Base-by-base conservation (phyloP, 2,113 vertebrate species). In the Syrrhaptes paradoxus region DNA sequence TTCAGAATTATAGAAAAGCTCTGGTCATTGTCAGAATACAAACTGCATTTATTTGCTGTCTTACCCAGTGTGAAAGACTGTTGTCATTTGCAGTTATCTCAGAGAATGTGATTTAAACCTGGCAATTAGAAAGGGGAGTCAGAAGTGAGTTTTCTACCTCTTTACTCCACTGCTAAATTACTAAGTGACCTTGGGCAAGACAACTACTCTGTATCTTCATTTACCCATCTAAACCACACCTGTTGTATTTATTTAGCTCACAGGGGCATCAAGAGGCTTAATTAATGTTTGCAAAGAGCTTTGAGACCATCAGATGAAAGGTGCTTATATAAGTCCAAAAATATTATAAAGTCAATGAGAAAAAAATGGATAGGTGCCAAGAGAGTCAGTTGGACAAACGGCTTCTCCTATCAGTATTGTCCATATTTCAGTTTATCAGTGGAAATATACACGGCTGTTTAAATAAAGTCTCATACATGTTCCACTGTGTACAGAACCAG, bases 241-340 rank as follows among this genome's bases (percentile, higher is more conserved):
- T 91, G 61, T 48, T 82, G 32, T 92, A 92, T 97, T 96, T 95
- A 92, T 88, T 95, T 94, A 97, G 88, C 75, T 91, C 91, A 92
- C 58, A 70, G 86, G 90, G 86, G 78, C 90, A 90, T 89, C 92
- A 70, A 93, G 86, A 96, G 80, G 55, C 84, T 97, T 97, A 97
- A 97, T 94, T 95, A 96, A 96, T 85, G 70, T 96, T 96, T 96
- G 91, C 86, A 77, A 93, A 97, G 92, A 95, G 90, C 95, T 96
- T 93, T 91, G 84, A 96, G 95, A 95, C 95, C 85, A 89, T 91
- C 89, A 95, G 95, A 95, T 93, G 91, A 83, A 91, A 90, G 75
- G 72, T 89, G 85, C 95, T 95, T 82, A 29, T 70, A 2, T 43
- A 81, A 87, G 89, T 90, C 83, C 58, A 71, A 97, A 97, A 96